phyloP scores from a whole-genome alignment of 2,113 vertebrate species.

The Capreolus pygargus region DNA sequence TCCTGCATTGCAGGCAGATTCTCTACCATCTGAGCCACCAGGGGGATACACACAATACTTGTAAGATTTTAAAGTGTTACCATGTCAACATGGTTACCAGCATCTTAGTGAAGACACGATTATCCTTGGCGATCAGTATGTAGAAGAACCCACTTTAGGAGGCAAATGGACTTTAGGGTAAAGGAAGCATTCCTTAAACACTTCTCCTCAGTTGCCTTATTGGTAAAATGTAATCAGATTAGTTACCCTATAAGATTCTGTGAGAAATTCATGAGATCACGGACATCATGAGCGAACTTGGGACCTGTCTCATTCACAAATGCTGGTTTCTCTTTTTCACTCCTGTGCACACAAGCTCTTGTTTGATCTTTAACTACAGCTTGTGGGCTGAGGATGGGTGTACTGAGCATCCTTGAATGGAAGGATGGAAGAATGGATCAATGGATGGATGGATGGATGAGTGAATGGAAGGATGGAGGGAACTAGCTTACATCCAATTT shows the following conservation, averaged over 20 bases:
- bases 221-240: background rate
- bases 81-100: background rate
- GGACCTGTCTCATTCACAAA: background rate
- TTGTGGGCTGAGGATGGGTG: rapidly evolving
- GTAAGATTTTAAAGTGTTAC: background rate
- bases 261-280: background rate
- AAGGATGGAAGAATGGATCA: background rate
- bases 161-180: background rate
- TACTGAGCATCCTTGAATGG: background rate
- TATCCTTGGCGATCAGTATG: background rate
- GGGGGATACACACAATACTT: background rate
- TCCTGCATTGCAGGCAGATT: background rate
- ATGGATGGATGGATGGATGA: background rate
- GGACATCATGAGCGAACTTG: too few relatives aligned
- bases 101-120: background rate
- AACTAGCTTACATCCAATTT: background rate
- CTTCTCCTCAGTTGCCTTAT: too few relatives aligned
- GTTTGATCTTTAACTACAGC: background rate
- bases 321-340: rapidly evolving
- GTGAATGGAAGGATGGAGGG: background rate
- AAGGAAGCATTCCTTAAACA: background rate
- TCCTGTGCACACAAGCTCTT: rapidly evolving
- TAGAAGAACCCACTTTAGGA: background rate
- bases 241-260: background rate
- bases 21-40: background rate